phyloP scores from a whole-genome alignment of 2,113 vertebrate species.

The Muntiacus reevesi region DNA sequence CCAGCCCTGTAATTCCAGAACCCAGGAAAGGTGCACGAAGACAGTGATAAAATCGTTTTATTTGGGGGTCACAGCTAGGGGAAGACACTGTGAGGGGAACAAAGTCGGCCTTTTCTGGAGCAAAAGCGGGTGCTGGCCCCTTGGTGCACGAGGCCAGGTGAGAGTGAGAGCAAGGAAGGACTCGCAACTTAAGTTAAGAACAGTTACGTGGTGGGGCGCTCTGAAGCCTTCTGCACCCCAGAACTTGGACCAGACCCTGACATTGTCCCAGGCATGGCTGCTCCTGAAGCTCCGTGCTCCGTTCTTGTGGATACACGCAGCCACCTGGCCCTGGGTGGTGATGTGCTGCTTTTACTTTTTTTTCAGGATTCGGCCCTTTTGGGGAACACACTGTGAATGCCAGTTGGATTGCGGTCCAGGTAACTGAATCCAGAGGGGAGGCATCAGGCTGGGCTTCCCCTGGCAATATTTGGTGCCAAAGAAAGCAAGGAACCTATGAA shows the following conservation, averaged over 20 bases:
- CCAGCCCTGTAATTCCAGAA: background rate
- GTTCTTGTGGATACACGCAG: rapidly evolving
- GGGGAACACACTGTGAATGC: constrained; percentile 85
- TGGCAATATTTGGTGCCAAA: background rate
- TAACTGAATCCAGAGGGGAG: constrained; percentile 58
- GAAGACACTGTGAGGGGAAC: background rate
- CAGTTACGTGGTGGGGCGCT: background rate
- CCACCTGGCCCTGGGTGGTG: background rate
- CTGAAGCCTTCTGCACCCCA: background rate
- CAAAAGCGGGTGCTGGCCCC: background rate
- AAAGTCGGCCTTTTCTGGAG: background rate
- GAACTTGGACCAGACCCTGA: background rate
- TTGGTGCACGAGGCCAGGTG: background rate
- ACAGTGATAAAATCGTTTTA: background rate
- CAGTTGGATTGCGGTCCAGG: constrained; percentile 88
- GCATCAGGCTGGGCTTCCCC: background rate
- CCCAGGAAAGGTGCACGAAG: background rate
- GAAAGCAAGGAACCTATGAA: background rate
- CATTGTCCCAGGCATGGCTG: background rate
- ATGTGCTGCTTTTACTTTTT: background rate
- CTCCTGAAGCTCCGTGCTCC: background rate
- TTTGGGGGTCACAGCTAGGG: background rate
- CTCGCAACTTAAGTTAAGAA: background rate
- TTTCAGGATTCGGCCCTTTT: constrained; percentile 85
- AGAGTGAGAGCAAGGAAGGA: background rate